phyloP scores from a whole-genome alignment of 2,113 vertebrate genomes.

The Pelecanus crispus region DNA sequence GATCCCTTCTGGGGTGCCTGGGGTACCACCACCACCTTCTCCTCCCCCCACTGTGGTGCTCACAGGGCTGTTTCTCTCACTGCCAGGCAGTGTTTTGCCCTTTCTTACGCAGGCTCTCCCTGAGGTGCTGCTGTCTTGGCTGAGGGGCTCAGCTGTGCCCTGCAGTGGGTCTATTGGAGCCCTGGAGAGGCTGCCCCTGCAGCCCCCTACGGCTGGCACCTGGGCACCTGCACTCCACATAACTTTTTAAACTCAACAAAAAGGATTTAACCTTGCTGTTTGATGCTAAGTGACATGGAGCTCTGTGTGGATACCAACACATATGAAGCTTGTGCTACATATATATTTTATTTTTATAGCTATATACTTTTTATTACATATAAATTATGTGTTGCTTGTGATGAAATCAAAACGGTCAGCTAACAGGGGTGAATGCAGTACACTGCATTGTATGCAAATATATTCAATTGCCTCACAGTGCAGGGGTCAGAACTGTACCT shows the following conservation, averaged over 20 bases:
- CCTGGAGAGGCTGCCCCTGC: neutral
- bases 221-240: neutral
- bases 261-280: neutral
- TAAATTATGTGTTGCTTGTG: neutral
- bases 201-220: fast-evolving
- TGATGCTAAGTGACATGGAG: neutral
- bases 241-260: neutral
- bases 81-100: neutral
- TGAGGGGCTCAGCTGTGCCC: neutral
- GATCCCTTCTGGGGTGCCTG: neutral
- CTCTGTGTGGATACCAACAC: neutral
- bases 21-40: neutral
- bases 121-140: neutral
- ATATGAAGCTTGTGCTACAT: neutral
- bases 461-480: neutral
- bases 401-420: neutral
- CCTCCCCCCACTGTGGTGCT: neutral
- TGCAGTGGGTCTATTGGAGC: neutral
- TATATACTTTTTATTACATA: neutral
- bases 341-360: neutral
- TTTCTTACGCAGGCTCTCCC: neutral
- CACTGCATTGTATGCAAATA: neutral
- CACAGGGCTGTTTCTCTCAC: neutral
- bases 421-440: neutral
- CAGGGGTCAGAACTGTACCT: neutral